Evolutionary conservation across 2,797 vertebrate genomes (phyloP), one percentile per base, ranked within the genome.

Genomic region (Chloroceryle inda): DNA sequence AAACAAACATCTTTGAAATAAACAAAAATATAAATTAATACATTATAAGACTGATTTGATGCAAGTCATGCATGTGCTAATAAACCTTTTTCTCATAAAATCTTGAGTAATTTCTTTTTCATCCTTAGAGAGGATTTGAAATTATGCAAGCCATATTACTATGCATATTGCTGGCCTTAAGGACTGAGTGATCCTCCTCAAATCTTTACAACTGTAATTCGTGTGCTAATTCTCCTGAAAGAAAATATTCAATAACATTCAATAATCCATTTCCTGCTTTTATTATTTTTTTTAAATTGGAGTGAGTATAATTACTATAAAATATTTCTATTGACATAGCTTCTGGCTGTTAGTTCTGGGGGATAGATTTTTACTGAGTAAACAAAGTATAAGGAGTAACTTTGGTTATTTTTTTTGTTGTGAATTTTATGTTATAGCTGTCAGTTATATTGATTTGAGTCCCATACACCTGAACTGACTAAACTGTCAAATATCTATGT

Each of bases 391-490:
- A 72, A 84, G 86, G 97, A 96, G 23, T 72, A 96, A 78, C 40
- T 73, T 24, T 88, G 86, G 83, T 95, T 89, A 84, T 97, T 83
- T 79, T 78, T 45, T 26, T 68, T 87, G 17, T 62, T 91, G 31
- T 82, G 77, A 95, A 88, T 96, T 89, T 81, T 87, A 93, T 78
- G 83, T 55, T 93, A 19, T 53, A 85, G 53, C 20, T 87, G 26
- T 92, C 75, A 89, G 59, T 37, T 96, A 52, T 82, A 76, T 94
- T 94, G 93, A 90, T 96, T 97, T 92, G 59, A 90, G 42, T 53
- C 35, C 61, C 14, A 4, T 53, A 72, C 24, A 93, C 42, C 44
- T 21, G 19, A 45, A 45, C 55, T 88, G 63, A 68, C 20, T 82
- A 17, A 22, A 78, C 29, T 75, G 91, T 53, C 68, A 91, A 92